Percentiles rank a stretch among this genome's conserved stretches.
phyloP scores from a whole-genome alignment of 2,888 invertebrate genomes.

The Cheilosia urbana region DNA sequence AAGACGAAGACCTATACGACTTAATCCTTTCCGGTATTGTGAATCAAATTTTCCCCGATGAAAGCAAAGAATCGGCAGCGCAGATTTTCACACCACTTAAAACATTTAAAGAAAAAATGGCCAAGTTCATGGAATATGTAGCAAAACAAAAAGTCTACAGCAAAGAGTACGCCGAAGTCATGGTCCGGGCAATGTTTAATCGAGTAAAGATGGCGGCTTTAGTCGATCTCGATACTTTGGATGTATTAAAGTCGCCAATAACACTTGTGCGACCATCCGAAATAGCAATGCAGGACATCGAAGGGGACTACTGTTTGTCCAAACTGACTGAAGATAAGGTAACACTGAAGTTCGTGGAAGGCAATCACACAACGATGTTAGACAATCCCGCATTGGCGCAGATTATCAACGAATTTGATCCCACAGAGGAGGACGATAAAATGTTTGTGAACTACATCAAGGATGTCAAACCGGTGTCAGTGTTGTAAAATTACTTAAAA shows the following conservation, averaged over 20 bases:
- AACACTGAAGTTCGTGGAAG: slow-evolving; percentile 87
- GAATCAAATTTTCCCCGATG: slow-evolving; percentile 81
- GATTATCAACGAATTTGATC: slow-evolving; percentile 86
- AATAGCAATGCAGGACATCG: slow-evolving; percentile 84
- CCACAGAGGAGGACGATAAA: slow-evolving; percentile 80
- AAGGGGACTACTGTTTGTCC: slow-evolving; percentile 88
- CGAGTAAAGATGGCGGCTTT: slow-evolving; percentile 85
- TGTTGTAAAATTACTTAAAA: slow-evolving; percentile 41
- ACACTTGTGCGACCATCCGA: slow-evolving; percentile 88
- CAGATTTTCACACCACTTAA: slow-evolving; percentile 85
- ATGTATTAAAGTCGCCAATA: slow-evolving; percentile 85
- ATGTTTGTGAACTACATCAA: slow-evolving; percentile 80
- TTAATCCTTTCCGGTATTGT: slow-evolving; percentile 79
- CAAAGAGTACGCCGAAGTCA: slow-evolving; percentile 82
- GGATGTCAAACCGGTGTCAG: slow-evolving; percentile 77
- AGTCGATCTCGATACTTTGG: slow-evolving; percentile 83
- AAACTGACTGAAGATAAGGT: slow-evolving; percentile 86
- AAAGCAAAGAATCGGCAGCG: slow-evolving; percentile 79
- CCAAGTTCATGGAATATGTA: slow-evolving; percentile 84
- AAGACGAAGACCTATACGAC: slow-evolving; percentile 80
- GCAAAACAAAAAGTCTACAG: slow-evolving; percentile 83
- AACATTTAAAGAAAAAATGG: slow-evolving; percentile 86
- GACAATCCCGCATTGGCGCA: slow-evolving; percentile 87
- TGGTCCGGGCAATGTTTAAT: slow-evolving; percentile 84
- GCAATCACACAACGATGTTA: slow-evolving; percentile 89